Evolutionary conservation across 2,797 vertebrate species (phyloP), one percentile per base, ranked within the genome.

Genomic region (Neosilurus hyrtlii): DNA sequence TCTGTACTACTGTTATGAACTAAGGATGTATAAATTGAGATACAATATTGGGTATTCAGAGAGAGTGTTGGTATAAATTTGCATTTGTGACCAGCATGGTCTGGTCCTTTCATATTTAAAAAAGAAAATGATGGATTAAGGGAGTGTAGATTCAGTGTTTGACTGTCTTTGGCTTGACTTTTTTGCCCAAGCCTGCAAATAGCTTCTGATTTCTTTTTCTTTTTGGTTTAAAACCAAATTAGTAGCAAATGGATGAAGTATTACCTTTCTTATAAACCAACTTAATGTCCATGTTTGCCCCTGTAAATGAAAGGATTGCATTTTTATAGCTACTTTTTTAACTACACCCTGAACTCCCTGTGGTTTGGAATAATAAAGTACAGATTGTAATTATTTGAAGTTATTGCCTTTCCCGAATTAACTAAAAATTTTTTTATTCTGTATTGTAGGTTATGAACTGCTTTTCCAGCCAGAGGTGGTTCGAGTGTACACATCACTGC

Each of bases 391-490:
- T 57, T 61, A n/a, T 61, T 74, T 72, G 37, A 22, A 75, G 12
- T 9, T 61, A 62, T 43, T 12, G 2, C 6, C 20, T 3, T n/a
- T 8, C 14, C 35, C 8, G 12, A 49, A 63, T 18, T 49, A 35
- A 62, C 3, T 72, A 26, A 54, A 73, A 24, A 61, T 18, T 77
- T 15, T 8, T 77, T n/a, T 62, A 5, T 71, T 79, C 2, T 61
- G 4, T 49, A 2, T 70, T 80, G 11, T 57, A 99, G 98, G 97
- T 86, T 99, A 96, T 0, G 97, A 99, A 90, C 93, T 99, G 73
- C 90, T 99, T 84, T 99, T 94, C 90, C 98, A 99, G 90, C 97
- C 97, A 0, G 97, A 99, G 84, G 96, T 99, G 84, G 96, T 99
- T 75, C 95, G 96, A 79, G 93, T 98, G 86, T 99, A 99, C 90